phyloP scores from a whole-genome alignment of 1,140 invertebrate species.

The Bombus affinis region DNA sequence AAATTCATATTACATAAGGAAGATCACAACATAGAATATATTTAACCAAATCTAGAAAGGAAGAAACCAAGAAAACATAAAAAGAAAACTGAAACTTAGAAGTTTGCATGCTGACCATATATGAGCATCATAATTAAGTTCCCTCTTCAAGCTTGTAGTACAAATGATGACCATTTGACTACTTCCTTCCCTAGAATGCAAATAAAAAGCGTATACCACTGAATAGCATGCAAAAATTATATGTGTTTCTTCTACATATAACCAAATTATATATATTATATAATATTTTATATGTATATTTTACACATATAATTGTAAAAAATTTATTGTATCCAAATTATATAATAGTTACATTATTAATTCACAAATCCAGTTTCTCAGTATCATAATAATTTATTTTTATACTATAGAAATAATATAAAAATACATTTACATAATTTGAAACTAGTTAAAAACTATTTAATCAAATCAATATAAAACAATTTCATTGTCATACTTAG shows the following conservation, averaged over 20 bases:
- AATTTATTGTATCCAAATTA: slow-evolving; percentile 31
- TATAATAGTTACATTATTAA: slow-evolving; percentile 3
- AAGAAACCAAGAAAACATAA: slow-evolving; percentile 7
- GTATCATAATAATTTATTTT: slow-evolving; percentile 11
- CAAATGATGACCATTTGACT: slow-evolving; percentile 76
- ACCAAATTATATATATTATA: slow-evolving; percentile 21
- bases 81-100: slow-evolving; percentile 54
- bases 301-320: slow-evolving; percentile 35
- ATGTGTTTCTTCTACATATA: slow-evolving; percentile 18
- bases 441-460: neutral
- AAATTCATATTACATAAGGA: neutral
- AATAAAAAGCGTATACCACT: slow-evolving; percentile 75
- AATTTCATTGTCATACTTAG: too few relatives aligned
- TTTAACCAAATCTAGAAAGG: slow-evolving; percentile 28
- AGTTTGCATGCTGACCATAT: slow-evolving; percentile 78
- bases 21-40: neutral
- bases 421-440: neutral
- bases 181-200: slow-evolving; percentile 81
- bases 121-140: slow-evolving; percentile 72
- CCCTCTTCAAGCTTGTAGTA: slow-evolving; percentile 72
- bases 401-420: neutral
- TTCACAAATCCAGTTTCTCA: neutral
- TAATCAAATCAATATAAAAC: neutral
- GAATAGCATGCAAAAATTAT: slow-evolving; percentile 70
- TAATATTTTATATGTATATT: neutral